These are phyloP conservation scores for Papilio elwesi DNA, from an alignment of 2,888 invertebrate genomes.

Conservation along the genomic window DNA sequence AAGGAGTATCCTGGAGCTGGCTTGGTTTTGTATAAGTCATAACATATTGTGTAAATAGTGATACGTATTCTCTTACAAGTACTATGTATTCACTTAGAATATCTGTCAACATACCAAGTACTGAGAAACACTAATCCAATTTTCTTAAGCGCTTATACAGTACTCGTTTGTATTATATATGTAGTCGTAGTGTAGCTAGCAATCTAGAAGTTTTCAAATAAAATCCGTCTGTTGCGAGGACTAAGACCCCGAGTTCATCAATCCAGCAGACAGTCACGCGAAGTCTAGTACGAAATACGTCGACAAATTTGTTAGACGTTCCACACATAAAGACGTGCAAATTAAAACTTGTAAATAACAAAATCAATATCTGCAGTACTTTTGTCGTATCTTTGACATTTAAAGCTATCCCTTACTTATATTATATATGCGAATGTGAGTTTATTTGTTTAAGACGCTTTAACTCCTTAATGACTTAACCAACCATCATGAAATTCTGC, in stretches of 20 bases:
- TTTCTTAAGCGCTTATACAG: slow-evolving; percentile 18
- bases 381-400: not conserved
- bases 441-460: too few species aligned
- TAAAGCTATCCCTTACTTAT: too few species aligned
- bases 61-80: not conserved
- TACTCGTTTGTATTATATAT: not conserved
- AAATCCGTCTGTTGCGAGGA: not conserved
- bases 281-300: slow-evolving; percentile 39
- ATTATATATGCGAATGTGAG: too few species aligned
- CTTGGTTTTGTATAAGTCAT: not conserved
- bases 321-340: not conserved
- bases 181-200: not conserved
- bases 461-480: too few species aligned
- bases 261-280: slow-evolving; percentile 21
- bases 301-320: not conserved
- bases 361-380: not conserved
- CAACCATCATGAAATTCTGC: too few species aligned
- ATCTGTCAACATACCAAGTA: slow-evolving; percentile 12
- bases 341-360: not conserved
- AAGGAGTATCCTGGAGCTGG: too few species aligned
- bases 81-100: slow-evolving; percentile 26
- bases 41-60: not conserved
- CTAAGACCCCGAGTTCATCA: slow-evolving; percentile 10
- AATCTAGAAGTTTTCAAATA: slow-evolving; percentile 5
- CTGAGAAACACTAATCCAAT: slow-evolving; percentile 29